Percentiles rank a stretch among this genome's conserved stretches.
These are phyloP conservation scores for Tipula vernalis DNA, from an alignment of 2,888 invertebrate species.

Conservation along the genomic window DNA sequence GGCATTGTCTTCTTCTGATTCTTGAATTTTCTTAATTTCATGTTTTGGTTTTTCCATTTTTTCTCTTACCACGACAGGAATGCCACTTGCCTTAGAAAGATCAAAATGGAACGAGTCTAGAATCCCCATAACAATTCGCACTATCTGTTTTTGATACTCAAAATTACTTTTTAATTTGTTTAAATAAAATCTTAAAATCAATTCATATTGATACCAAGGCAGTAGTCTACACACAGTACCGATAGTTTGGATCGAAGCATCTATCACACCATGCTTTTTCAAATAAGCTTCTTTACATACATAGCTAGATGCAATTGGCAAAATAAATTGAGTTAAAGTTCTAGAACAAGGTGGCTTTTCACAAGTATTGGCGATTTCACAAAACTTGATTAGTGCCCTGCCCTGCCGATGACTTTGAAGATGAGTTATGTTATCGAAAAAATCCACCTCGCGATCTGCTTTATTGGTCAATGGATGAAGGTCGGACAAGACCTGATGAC, in stretches of 20 bases:
- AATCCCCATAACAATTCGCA: constrained; percentile 61
- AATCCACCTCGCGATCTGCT: constrained; percentile 74
- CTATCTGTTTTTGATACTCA: constrained; percentile 72
- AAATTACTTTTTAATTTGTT: constrained; percentile 55
- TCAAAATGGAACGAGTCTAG: constrained; percentile 90
- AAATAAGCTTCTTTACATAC: constrained; percentile 63
- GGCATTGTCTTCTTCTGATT: constrained; percentile 29
- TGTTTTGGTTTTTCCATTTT: constrained; percentile 16
- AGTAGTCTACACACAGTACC: constrained; percentile 62
- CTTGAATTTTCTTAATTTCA: constrained; percentile 17
- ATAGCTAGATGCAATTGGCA: constrained; percentile 73
- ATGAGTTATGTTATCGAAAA: constrained; percentile 88
- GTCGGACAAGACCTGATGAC: constrained; percentile 60
- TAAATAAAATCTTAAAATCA: constrained; percentile 68
- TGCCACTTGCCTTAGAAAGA: constrained; percentile 46
- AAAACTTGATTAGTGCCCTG: constrained; percentile 67
- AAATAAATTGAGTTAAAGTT: constrained; percentile 69
- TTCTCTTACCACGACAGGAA: constrained; percentile 6
- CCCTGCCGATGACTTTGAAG: constrained; percentile 75
- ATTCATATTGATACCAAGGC: constrained; percentile 84
- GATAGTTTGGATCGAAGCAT: constrained; percentile 72
- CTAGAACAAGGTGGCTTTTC: constrained; percentile 48
- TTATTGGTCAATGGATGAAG: constrained; percentile 52
- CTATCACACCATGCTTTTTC: constrained; percentile 67
- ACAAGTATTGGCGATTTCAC: constrained; percentile 48